phyloP scores from a whole-genome alignment of 92 coral and sea anemone genomes.

The Porites evermanni region DNA sequence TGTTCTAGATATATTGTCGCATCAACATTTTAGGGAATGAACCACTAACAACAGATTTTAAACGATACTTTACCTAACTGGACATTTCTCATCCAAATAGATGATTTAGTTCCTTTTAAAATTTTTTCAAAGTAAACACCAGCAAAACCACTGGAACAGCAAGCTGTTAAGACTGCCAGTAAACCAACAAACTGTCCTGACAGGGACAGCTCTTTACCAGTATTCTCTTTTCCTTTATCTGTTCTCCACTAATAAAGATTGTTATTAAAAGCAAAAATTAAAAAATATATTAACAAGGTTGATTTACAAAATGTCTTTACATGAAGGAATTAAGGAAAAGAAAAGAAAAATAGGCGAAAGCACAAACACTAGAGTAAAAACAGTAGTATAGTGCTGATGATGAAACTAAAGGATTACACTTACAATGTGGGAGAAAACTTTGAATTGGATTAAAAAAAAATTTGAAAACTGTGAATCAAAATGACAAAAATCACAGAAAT shows the following conservation, averaged over 20 bases:
- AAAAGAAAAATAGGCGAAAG: no score
- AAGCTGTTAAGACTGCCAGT: conserved; percentile 90
- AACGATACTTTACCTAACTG: conserved; percentile 79
- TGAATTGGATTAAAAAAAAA: no score
- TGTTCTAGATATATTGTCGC: no score
- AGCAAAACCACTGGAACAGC: conserved; percentile 99
- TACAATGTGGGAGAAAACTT: no score
- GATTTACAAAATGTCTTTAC: no score
- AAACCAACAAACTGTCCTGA: conserved; percentile 87
- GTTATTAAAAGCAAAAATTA: background rate
- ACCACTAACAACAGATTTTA: background rate
- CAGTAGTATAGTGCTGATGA: no score
- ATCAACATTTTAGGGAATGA: no score
- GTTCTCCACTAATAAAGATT: conserved; percentile 23
- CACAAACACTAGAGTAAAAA: no score
- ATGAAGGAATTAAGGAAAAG: no score
- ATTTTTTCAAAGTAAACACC: conserved; percentile 98
- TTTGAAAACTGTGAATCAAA: no score
- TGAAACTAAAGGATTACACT: no score
- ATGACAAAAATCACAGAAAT: no score
- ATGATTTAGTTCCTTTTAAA: conserved; percentile 85
- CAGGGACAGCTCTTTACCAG: conserved; percentile 55
- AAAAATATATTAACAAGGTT: background rate
- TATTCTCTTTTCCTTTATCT: conserved; percentile 30
- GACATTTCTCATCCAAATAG: conserved; percentile 96